A percentile compares a stretch with the other conserved stretches of the same genome.
phyloP scores from a whole-genome alignment of 2,113 vertebrate species.

The Centrocercus urophasianus region DNA sequence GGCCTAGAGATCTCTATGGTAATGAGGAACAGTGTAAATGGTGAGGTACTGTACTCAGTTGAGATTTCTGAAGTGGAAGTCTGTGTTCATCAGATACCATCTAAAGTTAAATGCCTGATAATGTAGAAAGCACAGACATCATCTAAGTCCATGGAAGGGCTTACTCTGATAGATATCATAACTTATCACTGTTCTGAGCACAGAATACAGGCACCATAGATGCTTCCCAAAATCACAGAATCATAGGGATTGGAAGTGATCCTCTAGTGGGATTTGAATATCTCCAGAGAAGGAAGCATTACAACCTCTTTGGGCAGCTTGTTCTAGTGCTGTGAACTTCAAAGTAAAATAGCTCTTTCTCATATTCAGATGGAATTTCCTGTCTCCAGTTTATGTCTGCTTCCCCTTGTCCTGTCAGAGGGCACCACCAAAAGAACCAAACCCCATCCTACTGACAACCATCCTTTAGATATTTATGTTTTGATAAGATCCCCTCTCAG shows the following conservation, averaged over 20 bases:
- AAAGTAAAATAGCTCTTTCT: not conserved
- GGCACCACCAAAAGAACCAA: no score
- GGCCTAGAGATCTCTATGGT: not conserved
- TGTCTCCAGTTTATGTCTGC: no score
- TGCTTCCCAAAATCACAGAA: not conserved
- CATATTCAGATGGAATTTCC: no score
- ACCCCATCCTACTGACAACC: no score
- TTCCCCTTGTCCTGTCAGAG: no score
- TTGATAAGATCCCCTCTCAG: no score
- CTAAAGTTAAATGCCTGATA: not conserved
- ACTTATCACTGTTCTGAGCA: rapidly evolving
- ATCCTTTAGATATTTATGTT: no score
- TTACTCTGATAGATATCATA: not conserved
- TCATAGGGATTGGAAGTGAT: not conserved
- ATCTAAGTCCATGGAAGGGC: not conserved
- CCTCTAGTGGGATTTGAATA: no score
- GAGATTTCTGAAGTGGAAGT: not conserved
- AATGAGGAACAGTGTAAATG: not conserved
- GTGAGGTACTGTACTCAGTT: not conserved
- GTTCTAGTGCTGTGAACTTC: not conserved
- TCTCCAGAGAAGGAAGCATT: not conserved
- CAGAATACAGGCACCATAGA: not conserved
- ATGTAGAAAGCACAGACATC: not conserved
- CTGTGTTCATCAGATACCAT: not conserved
- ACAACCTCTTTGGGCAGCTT: not conserved